Evolutionary conservation across 1,140 invertebrate genomes (phyloP).

Genomic region (Monochamus saltuarius): DNA sequence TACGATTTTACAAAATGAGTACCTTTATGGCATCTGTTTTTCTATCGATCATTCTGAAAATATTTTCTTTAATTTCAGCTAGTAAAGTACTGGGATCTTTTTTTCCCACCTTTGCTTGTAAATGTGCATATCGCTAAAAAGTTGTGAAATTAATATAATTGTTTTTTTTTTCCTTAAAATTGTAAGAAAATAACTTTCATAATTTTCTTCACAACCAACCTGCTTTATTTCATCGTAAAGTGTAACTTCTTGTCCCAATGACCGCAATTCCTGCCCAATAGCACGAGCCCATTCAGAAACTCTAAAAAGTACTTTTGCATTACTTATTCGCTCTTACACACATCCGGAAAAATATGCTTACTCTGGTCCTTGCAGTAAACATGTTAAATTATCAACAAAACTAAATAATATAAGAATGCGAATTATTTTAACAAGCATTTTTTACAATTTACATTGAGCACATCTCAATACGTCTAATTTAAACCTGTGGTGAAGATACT

Average conservation of each 20-base stretch:
- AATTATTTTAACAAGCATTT: background rate
- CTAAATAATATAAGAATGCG: background rate
- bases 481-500: too few relatives aligned
- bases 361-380: conserved; percentile 36
- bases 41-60: conserved; percentile 73
- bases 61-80: conserved; percentile 69
- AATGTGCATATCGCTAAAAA: conserved; percentile 70
- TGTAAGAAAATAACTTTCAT: conserved; percentile 4
- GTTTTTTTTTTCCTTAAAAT: conserved; percentile 1
- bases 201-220: conserved; percentile 28
- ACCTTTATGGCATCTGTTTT: conserved; percentile 82
- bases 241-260: conserved; percentile 43
- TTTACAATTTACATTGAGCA: background rate
- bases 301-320: conserved; percentile 27
- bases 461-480: too few relatives aligned
- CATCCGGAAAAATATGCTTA: conserved; percentile 19
- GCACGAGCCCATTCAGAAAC: conserved; percentile 47
- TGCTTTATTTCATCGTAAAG: conserved; percentile 44
- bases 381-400: background rate
- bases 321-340: background rate
- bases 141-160: conserved; percentile 3
- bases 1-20: conserved; percentile 24
- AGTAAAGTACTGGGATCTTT: conserved; percentile 75
- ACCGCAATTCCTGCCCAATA: conserved; percentile 44
- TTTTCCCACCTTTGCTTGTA: conserved; percentile 70